Evolutionary conservation across 2,888 invertebrate species (phyloP), one percentile per base, ranked within the genome.

Genomic region (Ephialtes manifestator): DNA sequence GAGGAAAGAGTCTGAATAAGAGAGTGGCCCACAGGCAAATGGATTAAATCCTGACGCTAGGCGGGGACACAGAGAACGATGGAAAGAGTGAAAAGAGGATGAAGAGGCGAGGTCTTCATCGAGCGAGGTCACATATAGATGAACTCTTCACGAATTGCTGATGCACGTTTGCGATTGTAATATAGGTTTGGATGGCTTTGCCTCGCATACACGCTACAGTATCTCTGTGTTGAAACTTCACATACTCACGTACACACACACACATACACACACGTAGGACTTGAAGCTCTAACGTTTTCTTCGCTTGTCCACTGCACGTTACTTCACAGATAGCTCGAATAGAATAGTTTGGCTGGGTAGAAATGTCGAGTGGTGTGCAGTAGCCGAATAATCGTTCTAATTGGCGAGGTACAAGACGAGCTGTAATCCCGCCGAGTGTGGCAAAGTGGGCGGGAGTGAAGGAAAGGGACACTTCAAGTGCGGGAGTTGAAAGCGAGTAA

Each of bases 361-460:
- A 63, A 71, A 55, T 68, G 67, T 75, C 65, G 78, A 51, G 43
- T 60, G 48, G 43, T 28, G 76, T 43, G 75, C 79, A 60, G 76
- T 76, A 65, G 39, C 76, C 82, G 79, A 82, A 80, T 82, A 85
- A 82, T 82, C 74, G 82, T 82, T 72, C 76, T 82, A 85, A 85
- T 85, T 85, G 82, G 85, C 79, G 67, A 71, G 60, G 24, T 48
- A 58, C 78, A 39, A 68, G 70, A 43, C 68, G 63, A 48, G 43
- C 70, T 13, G 72, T 48, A 71, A 68, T 8, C 48, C 51, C 63
- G 20, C 4, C 8, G 60, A 39, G 76, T 51, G 46, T 13, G 79
- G 55, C 43, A 81, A 55, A 70, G 67, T 35, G 58, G 24, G 55
- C 58, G 5, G 51, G 72, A 74, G 31, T 46, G 76, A 8, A 20